Conservation (phyloP, 2,888 invertebrate genomes). For the Eupithecia centaureata region DNA sequence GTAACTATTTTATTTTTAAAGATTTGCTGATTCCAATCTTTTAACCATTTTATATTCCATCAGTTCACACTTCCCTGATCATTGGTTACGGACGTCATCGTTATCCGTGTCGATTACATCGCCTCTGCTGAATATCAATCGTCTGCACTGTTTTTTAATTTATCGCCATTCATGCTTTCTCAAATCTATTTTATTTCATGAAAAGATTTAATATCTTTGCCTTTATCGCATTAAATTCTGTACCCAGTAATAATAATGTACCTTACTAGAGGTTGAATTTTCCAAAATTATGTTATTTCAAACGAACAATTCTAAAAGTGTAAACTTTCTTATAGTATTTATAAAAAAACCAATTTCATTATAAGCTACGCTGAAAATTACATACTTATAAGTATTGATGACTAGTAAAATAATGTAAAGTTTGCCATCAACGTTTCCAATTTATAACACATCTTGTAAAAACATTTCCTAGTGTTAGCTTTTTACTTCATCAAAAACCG, state of each 20-base stretch:
- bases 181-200: background rate
- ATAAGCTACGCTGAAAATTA: no score
- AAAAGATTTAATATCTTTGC: background rate
- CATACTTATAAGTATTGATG: no score
- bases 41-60: conserved; percentile 45
- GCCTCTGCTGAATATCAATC: conserved; percentile 48
- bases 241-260: background rate
- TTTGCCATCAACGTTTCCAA: no score
- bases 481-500: background rate
- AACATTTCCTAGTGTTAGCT: background rate
- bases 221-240: background rate
- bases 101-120: conserved; percentile 54
- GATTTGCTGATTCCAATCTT: conserved; percentile 25
- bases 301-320: no score
- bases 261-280: no score
- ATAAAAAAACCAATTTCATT: no score
- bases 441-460: background rate
- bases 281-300: no score
- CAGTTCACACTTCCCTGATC: conserved; percentile 42
- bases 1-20: conserved; percentile 1
- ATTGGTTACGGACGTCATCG: conserved; percentile 51
- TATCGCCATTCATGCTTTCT: conserved; percentile 40
- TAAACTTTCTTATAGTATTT: no score
- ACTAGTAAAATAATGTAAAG: background rate
- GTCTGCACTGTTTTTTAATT: conserved; percentile 50